phyloP scores from a whole-genome alignment of 1,140 invertebrate genomes.

The Neodiprion lecontei region DNA sequence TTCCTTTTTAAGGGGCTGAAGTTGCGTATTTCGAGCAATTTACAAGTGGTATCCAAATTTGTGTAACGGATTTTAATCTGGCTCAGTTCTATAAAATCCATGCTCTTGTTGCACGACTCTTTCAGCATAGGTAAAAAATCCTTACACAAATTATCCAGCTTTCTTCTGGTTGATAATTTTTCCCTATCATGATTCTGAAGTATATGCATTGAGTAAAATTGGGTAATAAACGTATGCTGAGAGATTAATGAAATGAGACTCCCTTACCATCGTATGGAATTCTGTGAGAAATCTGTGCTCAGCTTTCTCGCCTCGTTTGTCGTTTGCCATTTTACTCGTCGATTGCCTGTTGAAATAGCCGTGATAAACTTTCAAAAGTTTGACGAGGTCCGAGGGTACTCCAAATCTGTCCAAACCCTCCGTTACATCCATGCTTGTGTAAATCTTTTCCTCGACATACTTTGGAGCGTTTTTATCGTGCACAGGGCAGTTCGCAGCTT shows the following conservation, averaged over 20 bases:
- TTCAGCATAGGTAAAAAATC: conserved; percentile 14
- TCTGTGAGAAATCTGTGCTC: conserved; percentile 31
- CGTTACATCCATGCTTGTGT: conserved; percentile 24
- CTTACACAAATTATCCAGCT: conserved; percentile 10
- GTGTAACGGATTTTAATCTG: conserved; percentile 16
- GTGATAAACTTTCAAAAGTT: conserved; percentile 42
- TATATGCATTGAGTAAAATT: conserved; percentile 16
- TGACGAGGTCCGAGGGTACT: conserved; percentile 41
- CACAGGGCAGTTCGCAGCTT: conserved; percentile 17
- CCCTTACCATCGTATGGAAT: conserved; percentile 38
- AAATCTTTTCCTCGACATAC: conserved; percentile 13
- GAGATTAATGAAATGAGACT: not conserved
- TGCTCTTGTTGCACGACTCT: conserved; percentile 4
- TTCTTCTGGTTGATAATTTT: conserved; percentile 8
- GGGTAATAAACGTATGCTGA: not conserved
- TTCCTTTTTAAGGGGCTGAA: not conserved
- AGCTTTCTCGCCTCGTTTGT: conserved; percentile 20
- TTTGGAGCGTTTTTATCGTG: conserved; percentile 19
- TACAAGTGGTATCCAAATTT: conserved; percentile 25
- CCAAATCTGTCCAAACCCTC: conserved; percentile 39
- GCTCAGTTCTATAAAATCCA: not conserved
- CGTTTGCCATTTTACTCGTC: not conserved
- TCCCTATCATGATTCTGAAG: conserved; percentile 19
- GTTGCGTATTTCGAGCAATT: conserved; percentile 22
- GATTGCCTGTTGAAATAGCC: conserved; percentile 24